Conservation (phyloP, 1,140 invertebrate genomes). For the Drosophila elegans region DNA sequence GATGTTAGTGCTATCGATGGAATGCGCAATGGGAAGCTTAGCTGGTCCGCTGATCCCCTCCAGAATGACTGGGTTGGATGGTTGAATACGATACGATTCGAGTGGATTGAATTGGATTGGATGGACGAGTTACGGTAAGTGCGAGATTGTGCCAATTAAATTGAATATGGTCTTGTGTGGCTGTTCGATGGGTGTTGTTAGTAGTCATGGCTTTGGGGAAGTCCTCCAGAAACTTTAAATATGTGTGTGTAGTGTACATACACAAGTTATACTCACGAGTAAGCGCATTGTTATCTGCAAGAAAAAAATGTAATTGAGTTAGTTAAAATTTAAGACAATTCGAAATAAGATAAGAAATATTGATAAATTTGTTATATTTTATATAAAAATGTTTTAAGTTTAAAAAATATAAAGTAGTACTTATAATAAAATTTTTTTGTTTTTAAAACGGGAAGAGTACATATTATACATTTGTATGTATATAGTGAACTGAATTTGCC, state of each 20-base stretch:
- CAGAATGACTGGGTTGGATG: conserved; percentile 51
- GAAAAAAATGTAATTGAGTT: conserved; percentile 13
- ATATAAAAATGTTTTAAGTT: too few species aligned
- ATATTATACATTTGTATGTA: too few species aligned
- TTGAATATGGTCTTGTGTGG: not conserved
- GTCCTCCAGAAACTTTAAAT: not conserved
- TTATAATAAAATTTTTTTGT: too few species aligned
- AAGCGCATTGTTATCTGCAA: conserved; percentile 57
- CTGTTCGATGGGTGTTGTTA: not conserved
- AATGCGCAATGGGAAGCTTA: not conserved
- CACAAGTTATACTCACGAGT: conserved; percentile 64
- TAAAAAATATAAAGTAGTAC: too few species aligned
- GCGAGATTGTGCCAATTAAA: not conserved
- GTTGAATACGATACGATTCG: not conserved
- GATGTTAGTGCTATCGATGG: not conserved
- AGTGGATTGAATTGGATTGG: not conserved
- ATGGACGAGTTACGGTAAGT: conserved; percentile 5
- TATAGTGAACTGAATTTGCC: too few species aligned
- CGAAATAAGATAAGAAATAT: not conserved
- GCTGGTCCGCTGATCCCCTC: not conserved
- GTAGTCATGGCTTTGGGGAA: not conserved
- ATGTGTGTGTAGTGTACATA: not conserved
- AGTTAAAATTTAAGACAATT: not conserved
- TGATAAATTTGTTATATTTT: too few species aligned
- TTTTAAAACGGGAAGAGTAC: too few species aligned